Evolutionary conservation across 2,113 vertebrate species (phyloP).

Genomic region (Zosterops hypoxanthus): DNA sequence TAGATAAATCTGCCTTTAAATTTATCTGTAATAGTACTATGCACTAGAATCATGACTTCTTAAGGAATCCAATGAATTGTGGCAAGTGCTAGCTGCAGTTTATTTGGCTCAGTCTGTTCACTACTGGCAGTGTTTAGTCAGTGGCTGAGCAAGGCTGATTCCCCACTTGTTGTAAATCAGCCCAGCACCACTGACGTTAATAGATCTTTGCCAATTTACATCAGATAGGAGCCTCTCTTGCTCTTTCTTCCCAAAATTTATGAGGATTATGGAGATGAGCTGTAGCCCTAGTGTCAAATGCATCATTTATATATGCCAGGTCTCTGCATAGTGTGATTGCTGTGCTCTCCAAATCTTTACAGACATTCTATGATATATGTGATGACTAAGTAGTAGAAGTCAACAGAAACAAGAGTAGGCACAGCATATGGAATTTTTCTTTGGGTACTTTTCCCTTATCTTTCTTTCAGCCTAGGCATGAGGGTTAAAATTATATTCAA

Average conservation of each 20-base stretch:
- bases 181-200: not conserved
- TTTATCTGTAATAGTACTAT: not conserved
- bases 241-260: slow-evolving; percentile 64
- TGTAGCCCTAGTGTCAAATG: slow-evolving; percentile 54
- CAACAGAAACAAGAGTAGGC: not conserved
- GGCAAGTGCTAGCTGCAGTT: not conserved
- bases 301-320: slow-evolving; percentile 68
- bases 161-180: slow-evolving; percentile 33
- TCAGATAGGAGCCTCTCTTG: not conserved
- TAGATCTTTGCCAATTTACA: slow-evolving; percentile 39
- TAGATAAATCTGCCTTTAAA: not conserved
- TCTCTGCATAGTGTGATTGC: slow-evolving; percentile 15
- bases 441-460: not conserved
- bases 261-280: slow-evolving; percentile 71
- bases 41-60: not conserved
- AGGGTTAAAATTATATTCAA: not conserved
- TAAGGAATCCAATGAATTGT: not conserved
- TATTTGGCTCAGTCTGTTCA: not conserved
- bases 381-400: not conserved
- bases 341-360: slow-evolving; percentile 38
- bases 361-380: slow-evolving; percentile 47
- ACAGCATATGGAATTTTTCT: not conserved
- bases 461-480: not conserved
- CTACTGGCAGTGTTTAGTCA: not conserved
- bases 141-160: not conserved